Base-by-base conservation (phyloP, 2,888 invertebrate genomes). In the Trachelus troglodyta region DNA sequence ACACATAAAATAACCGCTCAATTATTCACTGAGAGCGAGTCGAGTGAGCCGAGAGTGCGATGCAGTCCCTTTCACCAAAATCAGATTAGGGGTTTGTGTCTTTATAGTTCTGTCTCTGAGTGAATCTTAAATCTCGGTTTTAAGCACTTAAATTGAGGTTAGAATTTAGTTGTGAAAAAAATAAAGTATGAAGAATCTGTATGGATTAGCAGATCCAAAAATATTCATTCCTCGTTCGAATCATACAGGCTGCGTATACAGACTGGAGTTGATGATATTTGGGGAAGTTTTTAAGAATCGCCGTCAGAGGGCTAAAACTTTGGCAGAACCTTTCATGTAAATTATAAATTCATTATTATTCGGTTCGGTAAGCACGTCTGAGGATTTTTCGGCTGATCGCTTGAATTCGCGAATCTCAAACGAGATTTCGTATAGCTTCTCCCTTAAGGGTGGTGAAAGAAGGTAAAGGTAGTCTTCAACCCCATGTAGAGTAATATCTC, bases 321-420 rank as follows among this genome's bases (percentile, higher is more conserved):
- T 34, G 12, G 71, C 11, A 56, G 76, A 35, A 73, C 75, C 33
- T 77, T 40, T 74, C 37, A 71, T 77, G 76, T 77, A 81, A 86
- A 86, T 84, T 85, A 86, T 84, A 85, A 86, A 88, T 87, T 88
- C 85, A 87, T 87, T 87, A 87, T 87, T 87, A 85, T 82, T 81
- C 84, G 85, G 82, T 83, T 85, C 85, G 83, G 81, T 84, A 83
- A 82, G 83, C 83, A 81, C 77, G 80, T 73, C 80, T 76, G 74
- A 79, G 77, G 76, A 81, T 83, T 83, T 78, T 35, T 78, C 79
- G 79, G 81, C 78, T 75, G 81, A 82, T 81, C 82, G 83, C 83
- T 80, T 82, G 82, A 23, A 83, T 83, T 82, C 80, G 75, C 80
- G 74, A 80, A 79, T 80, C 79, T 34, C 35, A 74, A 56, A 78